phyloP scores from a whole-genome alignment of 2,888 invertebrate genomes.

The Dromius quadrimaculatus region DNA sequence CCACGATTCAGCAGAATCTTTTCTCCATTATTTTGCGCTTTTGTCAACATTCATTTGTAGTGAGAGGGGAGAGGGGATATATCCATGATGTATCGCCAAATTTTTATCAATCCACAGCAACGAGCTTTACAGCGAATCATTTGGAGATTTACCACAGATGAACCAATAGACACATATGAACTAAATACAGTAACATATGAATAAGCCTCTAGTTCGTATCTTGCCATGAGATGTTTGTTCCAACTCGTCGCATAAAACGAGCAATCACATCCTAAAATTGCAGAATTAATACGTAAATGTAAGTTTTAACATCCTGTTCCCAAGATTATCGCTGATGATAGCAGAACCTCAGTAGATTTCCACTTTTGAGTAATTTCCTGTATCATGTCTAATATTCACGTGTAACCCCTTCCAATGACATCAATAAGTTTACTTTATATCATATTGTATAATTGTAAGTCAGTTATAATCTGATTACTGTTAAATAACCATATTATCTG shows the following conservation, averaged over 20 bases:
- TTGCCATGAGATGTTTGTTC: constrained; percentile 16
- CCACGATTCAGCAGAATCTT: constrained; percentile 44
- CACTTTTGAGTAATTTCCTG: too few species aligned
- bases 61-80: constrained; percentile 42
- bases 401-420: too few species aligned
- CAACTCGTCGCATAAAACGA: constrained; percentile 8
- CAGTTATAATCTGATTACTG: too few species aligned
- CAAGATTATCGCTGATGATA: too few species aligned
- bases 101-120: constrained; percentile 20
- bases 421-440: too few species aligned
- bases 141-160: neutral
- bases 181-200: constrained; percentile 38
- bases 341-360: too few species aligned
- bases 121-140: constrained; percentile 33
- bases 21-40: constrained; percentile 37
- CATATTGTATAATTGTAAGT: too few species aligned
- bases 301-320: too few species aligned
- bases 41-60: constrained; percentile 21
- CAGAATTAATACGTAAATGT: constrained; percentile 3
- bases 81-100: constrained; percentile 45
- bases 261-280: constrained; percentile 1
- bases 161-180: constrained; percentile 16
- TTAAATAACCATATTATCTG: too few species aligned
- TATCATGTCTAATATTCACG: too few species aligned
- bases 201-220: constrained; percentile 8